phyloP scores from a whole-genome alignment of 2,113 vertebrate genomes.

The Platysteira castanea region DNA sequence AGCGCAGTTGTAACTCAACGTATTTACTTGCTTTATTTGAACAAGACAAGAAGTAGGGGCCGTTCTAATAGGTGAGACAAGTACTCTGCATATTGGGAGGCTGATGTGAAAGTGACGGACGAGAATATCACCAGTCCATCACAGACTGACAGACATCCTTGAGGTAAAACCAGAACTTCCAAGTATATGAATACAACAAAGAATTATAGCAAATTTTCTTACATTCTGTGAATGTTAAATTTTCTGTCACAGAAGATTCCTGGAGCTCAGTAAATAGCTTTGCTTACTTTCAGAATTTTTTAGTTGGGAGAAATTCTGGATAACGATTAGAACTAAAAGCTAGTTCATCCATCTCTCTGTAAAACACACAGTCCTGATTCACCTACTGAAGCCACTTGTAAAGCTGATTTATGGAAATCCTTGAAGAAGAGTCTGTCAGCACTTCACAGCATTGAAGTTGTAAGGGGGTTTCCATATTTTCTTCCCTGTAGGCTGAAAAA shows the following conservation, averaged over 20 bases:
- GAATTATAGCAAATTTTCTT: not conserved
- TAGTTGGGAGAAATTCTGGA: not conserved
- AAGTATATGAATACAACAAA: not conserved
- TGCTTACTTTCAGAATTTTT: not conserved
- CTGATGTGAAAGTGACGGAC: not conserved
- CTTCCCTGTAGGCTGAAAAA: not conserved
- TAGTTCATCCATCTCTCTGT: not conserved
- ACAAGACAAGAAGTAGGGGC: not conserved
- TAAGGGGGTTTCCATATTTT: not conserved
- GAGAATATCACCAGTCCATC: not conserved
- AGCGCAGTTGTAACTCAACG: not conserved
- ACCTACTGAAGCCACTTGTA: not conserved
- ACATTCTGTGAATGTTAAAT: not conserved
- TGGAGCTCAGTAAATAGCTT: not conserved
- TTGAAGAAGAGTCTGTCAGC: not conserved
- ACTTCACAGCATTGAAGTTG: not conserved
- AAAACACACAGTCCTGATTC: not conserved
- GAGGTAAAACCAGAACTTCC: not conserved
- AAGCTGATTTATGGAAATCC: not conserved
- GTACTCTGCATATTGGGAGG: not conserved
- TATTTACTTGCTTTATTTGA: not conserved
- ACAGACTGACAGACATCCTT: not conserved
- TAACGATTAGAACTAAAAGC: not conserved
- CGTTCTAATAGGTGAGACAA: not conserved
- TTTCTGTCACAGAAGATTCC: not conserved